Conservation (phyloP, 1,140 invertebrate species). For the Drosophila bipectinata region DNA sequence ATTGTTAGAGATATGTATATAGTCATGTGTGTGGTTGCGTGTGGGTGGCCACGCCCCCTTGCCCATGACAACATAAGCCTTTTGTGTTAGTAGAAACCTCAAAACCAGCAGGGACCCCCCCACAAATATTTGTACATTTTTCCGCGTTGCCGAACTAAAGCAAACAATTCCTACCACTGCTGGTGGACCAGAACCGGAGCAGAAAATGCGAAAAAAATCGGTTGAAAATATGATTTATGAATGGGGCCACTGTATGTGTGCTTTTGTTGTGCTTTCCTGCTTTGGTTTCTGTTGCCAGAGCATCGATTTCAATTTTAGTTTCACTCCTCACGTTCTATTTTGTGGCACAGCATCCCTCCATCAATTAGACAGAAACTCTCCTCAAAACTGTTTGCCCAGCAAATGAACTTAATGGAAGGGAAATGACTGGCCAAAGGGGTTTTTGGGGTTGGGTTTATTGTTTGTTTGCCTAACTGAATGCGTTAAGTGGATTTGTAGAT, state of each 20-base stretch:
- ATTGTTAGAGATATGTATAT: constrained; percentile 2
- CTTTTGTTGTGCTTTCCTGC: constrained; percentile 12
- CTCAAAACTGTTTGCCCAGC: constrained; percentile 41
- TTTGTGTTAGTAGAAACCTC: constrained; percentile 41
- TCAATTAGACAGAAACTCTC: constrained; percentile 47
- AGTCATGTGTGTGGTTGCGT: neutral
- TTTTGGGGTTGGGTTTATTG: neutral
- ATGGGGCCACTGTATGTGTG: constrained; percentile 24
- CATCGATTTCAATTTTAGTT: constrained; percentile 65
- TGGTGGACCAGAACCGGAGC: constrained; percentile 2
- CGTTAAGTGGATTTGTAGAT: constrained; percentile 18
- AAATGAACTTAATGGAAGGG: constrained; percentile 14
- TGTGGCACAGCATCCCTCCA: constrained; percentile 23
- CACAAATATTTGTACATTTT: constrained; percentile 72
- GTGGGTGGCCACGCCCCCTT: constrained; percentile 9
- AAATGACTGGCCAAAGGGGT: constrained; percentile 32
- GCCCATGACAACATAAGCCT: constrained; percentile 54
- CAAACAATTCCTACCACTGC: constrained; percentile 22
- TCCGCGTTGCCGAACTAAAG: constrained; percentile 46
- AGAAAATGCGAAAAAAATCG: constrained; percentile 31
- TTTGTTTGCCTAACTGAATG: constrained; percentile 16
- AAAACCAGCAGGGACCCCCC: constrained; percentile 18
- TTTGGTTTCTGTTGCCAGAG: constrained; percentile 9
- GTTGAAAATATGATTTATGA: constrained; percentile 68
- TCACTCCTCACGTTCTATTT: constrained; percentile 5